Evolutionary conservation across 2,113 vertebrate species (phyloP).

Genomic region (Campylomormyrus tamandua): DNA sequence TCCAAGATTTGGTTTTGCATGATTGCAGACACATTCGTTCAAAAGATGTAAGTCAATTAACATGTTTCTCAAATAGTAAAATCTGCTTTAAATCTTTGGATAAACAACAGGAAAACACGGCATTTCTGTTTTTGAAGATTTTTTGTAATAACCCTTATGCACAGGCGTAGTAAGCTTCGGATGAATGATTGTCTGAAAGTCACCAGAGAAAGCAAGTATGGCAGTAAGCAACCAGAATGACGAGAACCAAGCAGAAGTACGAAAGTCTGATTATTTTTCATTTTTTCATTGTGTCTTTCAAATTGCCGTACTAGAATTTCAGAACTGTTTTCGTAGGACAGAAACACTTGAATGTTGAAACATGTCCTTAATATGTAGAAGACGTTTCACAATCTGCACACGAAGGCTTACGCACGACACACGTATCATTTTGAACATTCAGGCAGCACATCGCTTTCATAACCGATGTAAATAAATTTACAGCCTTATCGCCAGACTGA

Average conservation of each 20-base stretch:
- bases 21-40: neutral
- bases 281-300: neutral
- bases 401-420: neutral
- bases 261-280: neutral
- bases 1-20: neutral
- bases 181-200: neutral
- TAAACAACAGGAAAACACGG: neutral
- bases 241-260: neutral
- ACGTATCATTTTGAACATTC: neutral
- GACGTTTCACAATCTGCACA: neutral
- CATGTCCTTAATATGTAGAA: neutral
- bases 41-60: neutral
- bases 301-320: neutral
- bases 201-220: neutral
- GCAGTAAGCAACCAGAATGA: neutral
- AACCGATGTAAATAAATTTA: neutral
- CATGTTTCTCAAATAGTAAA: neutral
- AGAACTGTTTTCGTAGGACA: neutral
- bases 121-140: neutral
- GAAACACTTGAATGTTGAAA: neutral
- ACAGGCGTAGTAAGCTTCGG: neutral
- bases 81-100: neutral
- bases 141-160: neutral
- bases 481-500: neutral
- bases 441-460: neutral